Base-by-base conservation (phyloP, 2,113 vertebrate genomes). In the Phainopepla nitens region DNA sequence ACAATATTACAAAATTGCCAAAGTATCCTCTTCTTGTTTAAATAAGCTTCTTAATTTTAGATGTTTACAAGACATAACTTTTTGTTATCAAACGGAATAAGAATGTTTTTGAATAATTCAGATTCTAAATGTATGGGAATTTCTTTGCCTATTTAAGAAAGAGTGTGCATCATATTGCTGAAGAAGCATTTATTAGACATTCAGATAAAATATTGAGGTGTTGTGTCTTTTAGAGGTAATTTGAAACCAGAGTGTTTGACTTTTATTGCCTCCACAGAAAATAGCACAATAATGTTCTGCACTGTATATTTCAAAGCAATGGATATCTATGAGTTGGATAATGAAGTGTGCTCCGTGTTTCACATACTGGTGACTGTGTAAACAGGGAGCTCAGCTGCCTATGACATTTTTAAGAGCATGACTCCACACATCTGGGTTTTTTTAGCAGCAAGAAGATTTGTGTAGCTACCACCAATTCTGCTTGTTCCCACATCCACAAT, bases 341-440 rank as follows among this genome's bases (percentile, higher is more conserved):
- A 80, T 47, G 12, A 86, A 68, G 21, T 68, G 29, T n/a, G 17
- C 15, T n/a, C 13, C 14, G 5, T 62, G 3, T 72, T 93, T 62
- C 60, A 45, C 20, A 24, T 57, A 7, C 15, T 62, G n/a, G 24
- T 33, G 51, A 77, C 56, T 49, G 53, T 23, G 33, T 62, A 84
- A 84, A 50, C 20, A 71, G 15, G 25, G 42, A 71, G 7, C 9
- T 81, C 51, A 70, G n/a, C 17, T 65, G 15, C 19, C 15, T 61
- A 1, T 57, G 45, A 3, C 7, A 28, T 47, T 57, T 45, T 93
- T 87, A 35, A 73, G 7, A 60, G 14, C 8, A 44, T 22, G 5
- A 13, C 29, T 71, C 13, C 1, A 1, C 29, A 62, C 7, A 15
- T 51, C 29, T 47, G 7, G 1, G 3, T 0, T 21, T 73, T 73